Conservation (phyloP, 2,797 vertebrate species). For the Pyrocephalus nanus region DNA sequence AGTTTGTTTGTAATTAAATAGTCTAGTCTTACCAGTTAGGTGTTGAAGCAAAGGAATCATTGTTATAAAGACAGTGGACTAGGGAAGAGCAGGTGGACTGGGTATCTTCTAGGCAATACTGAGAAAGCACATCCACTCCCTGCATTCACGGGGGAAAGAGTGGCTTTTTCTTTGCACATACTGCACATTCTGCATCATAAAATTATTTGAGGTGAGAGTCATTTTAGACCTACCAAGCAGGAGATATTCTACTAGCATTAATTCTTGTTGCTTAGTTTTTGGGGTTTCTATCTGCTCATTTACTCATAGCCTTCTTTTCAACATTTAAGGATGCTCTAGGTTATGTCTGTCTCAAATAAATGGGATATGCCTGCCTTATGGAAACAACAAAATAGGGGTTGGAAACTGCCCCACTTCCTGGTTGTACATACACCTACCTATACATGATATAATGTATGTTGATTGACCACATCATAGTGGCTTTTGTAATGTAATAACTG, state of each 20-base stretch:
- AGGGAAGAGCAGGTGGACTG: background rate
- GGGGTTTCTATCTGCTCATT: background rate
- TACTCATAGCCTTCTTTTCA: background rate
- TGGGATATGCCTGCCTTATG: background rate
- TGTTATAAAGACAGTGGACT: background rate
- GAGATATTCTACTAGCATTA: background rate
- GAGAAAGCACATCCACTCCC: background rate
- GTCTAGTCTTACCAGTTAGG: background rate
- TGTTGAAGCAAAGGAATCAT: background rate
- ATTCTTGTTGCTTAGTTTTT: background rate
- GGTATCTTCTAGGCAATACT: background rate
- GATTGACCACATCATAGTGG: background rate
- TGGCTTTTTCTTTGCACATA: background rate
- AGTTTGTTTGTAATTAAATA: background rate
- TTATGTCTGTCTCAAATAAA: background rate
- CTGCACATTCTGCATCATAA: background rate
- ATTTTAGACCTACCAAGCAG: background rate
- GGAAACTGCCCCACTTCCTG: background rate
- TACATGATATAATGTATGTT: background rate
- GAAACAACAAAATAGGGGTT: background rate
- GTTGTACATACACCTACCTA: background rate
- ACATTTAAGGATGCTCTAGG: background rate
- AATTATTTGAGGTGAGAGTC: background rate
- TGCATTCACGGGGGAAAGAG: background rate
- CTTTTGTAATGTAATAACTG: constrained; percentile 3